phyloP scores from a whole-genome alignment of 1,140 invertebrate species.

The Drosophila sproati region DNA sequence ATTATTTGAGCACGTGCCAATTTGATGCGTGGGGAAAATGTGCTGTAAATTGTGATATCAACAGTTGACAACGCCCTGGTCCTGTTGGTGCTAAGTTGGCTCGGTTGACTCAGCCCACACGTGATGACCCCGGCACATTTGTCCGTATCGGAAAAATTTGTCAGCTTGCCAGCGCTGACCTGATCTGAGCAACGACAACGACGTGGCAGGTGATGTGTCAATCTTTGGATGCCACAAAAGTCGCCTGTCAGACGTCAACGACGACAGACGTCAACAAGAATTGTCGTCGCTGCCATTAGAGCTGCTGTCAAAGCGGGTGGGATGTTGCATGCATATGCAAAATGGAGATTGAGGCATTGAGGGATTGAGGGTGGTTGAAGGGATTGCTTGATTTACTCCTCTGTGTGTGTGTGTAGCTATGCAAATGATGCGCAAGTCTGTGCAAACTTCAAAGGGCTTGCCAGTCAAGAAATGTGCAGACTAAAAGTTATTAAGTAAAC shows the following conservation, averaged over 20 bases:
- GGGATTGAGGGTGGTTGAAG: background rate
- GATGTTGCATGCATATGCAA: conserved; percentile 11
- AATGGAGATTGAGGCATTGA: conserved; percentile 8
- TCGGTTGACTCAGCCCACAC: conserved; percentile 3
- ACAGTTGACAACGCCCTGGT: conserved; percentile 12
- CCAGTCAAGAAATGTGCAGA: conserved; percentile 11
- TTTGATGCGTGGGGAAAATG: conserved; percentile 8
- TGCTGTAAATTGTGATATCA: conserved; percentile 17
- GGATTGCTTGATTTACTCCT: background rate
- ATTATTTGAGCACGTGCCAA: conserved; percentile 20
- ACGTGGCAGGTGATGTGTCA: conserved; percentile 60
- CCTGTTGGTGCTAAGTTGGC: background rate
- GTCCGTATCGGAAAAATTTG: conserved; percentile 24
- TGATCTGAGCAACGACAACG: conserved; percentile 2
- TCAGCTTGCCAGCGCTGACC: conserved; percentile 45
- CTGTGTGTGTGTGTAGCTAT: conserved; percentile 18
- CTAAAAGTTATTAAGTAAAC: too few species aligned
- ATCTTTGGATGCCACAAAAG: conserved; percentile 44
- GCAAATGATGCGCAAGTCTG: conserved; percentile 39
- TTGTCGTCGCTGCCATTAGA: conserved; percentile 41
- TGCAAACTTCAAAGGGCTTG: conserved; percentile 40
- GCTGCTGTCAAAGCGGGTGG: conserved; percentile 32
- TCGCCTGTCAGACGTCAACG: conserved; percentile 23
- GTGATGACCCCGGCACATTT: conserved; percentile 45
- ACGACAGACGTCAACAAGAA: conserved; percentile 55